Percentiles rank a stretch among this genome's conserved stretches.
Evolutionary conservation across 2,113 vertebrate genomes (phyloP).

Genomic region (Pimephales promelas): DNA sequence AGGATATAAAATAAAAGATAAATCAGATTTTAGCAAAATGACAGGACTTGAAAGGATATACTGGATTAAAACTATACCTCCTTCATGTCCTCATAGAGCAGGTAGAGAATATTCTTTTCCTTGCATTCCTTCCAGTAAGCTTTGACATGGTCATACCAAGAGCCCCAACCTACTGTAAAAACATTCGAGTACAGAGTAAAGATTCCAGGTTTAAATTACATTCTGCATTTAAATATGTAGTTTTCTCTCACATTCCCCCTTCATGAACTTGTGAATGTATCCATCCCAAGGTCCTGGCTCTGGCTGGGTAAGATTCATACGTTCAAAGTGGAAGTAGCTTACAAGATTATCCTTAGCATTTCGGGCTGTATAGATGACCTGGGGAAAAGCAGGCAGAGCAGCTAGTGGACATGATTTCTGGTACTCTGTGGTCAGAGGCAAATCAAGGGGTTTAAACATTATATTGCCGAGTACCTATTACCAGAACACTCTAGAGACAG

Average conservation of each 20-base stretch:
- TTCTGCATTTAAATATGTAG: background rate
- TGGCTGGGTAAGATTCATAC: slow-evolving; percentile 80
- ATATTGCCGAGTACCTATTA: background rate
- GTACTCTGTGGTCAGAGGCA: background rate
- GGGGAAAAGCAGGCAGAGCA: background rate
- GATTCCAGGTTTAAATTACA: background rate
- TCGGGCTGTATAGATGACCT: slow-evolving; percentile 87
- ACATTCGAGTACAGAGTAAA: background rate
- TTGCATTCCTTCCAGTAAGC: slow-evolving; percentile 83
- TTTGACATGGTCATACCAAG: slow-evolving; percentile 89
- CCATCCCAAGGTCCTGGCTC: slow-evolving; percentile 80
- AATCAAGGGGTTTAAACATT: background rate
- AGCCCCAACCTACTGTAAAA: slow-evolving; percentile 81
- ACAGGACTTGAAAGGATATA: background rate
- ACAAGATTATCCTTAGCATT: slow-evolving; percentile 90
- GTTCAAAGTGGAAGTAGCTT: slow-evolving; percentile 86
- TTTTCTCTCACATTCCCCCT: slow-evolving; percentile 73
- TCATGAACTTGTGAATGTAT: slow-evolving; percentile 84
- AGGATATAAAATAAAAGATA: background rate
- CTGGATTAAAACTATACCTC: slow-evolving; percentile 71
- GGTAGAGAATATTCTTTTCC: slow-evolving; percentile 81
- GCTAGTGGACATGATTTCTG: background rate
- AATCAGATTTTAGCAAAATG: background rate
- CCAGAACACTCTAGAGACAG: background rate
- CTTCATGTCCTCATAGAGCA: slow-evolving; percentile 92